Evolutionary conservation across 2,113 vertebrate species (phyloP).

Genomic region (Leucopternis melanops): DNA sequence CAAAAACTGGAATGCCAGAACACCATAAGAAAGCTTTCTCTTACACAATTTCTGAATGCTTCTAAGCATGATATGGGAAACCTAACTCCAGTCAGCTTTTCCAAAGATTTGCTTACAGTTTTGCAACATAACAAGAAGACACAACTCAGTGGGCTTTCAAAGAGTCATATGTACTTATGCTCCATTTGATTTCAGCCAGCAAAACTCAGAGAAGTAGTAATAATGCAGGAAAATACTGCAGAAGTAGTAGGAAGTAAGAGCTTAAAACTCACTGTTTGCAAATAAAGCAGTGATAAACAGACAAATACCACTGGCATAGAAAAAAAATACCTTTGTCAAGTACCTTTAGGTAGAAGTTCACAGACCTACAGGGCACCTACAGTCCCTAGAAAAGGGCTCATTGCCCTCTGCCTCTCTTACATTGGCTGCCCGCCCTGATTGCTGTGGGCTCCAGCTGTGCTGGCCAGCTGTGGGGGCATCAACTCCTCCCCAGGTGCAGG

Average conservation of each 20-base stretch:
- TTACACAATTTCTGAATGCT: neutral
- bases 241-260: neutral
- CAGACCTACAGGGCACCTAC: fast-evolving
- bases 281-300: neutral
- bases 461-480: neutral
- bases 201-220: neutral
- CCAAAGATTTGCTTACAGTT: neutral
- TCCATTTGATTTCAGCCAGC: neutral
- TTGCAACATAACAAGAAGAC: neutral
- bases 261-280: neutral
- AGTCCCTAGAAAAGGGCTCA: fast-evolving
- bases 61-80: neutral
- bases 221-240: neutral
- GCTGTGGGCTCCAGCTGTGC: neutral
- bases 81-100: neutral
- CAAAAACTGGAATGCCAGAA: neutral
- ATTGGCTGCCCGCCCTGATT: neutral
- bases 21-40: neutral
- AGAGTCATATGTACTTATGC: neutral
- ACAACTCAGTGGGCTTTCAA: neutral
- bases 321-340: neutral
- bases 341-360: neutral
- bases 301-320: fast-evolving
- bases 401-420: neutral
- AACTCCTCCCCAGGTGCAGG: neutral